Evolutionary conservation across 2,797 vertebrate species (phyloP), one percentile per base, ranked within the genome.

Genomic region (Cyprinodon diabolis): DNA sequence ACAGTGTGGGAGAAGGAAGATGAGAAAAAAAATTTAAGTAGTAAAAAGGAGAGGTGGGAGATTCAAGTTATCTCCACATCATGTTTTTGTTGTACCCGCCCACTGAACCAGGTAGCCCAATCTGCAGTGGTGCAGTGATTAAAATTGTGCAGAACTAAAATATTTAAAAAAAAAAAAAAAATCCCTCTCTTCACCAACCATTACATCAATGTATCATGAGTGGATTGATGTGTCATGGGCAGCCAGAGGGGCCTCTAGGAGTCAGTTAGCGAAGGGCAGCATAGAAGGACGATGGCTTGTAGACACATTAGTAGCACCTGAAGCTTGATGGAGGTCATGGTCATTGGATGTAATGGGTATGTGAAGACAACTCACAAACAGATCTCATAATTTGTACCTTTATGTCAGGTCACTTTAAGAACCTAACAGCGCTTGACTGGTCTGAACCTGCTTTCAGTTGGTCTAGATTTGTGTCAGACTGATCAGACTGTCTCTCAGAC

Each of bases 401-500:
- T 30, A 45, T 40, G 62, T 77, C 25, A 17, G 23, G 5, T 47
- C 55, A 6, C 78, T 45, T 75, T 43, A n/a, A 65, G 51, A 7
- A 58, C 40, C 72, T 67, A 60, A 75, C 56, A 8, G 45, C 11
- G 67, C 68, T 71, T 78, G 56, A 74, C 47, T 86, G 66, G 66
- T 25, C 67, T 74, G 56, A 70, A 70, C 25, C 40, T 69, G 72
- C 60, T 82, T 40, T 74, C 68, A 69, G 77, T 21, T 3, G 6
- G 62, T 73, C 77, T 79, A 11, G 1, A 65, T 77, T 75, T 66
- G 21, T 66, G 56, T 75, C 81, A 83, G 82, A 78, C 78, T 70
- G 75, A 88, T 84, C 71, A 35, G 62, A 67, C 79, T 76, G 79
- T 71, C 74, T 78, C 57, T 77, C 45, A 70, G 73, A 81, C 76